These are phyloP conservation scores for Eulemur coronatus DNA, from an alignment of 2,797 vertebrate species.

Conservation along the genomic window DNA sequence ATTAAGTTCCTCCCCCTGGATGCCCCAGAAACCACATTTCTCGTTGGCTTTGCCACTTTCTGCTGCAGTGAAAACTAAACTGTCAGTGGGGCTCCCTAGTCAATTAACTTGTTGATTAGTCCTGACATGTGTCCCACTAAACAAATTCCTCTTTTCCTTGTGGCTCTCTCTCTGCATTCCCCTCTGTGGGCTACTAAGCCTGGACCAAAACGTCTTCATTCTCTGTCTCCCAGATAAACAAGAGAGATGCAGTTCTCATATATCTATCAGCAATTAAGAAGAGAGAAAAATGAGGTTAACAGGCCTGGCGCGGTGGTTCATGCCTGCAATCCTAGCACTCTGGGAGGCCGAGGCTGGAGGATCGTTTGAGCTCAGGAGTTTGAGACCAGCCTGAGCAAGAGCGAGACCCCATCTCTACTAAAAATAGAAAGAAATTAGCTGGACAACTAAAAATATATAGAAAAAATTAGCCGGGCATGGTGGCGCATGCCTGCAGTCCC, in stretches of 20 bases:
- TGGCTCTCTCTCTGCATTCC: background rate
- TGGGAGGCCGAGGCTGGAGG: no score
- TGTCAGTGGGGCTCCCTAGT: background rate
- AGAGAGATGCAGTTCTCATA: background rate
- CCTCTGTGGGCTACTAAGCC: background rate
- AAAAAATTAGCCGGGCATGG: no score
- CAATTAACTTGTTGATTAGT: background rate
- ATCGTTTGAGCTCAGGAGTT: no score
- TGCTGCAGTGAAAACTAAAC: background rate
- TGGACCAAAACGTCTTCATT: background rate
- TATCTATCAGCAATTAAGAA: background rate
- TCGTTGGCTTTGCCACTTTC: background rate
- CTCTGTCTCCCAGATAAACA: background rate
- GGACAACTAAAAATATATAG: no score
- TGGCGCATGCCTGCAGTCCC: no score
- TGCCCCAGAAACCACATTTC: background rate
- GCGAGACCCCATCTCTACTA: no score
- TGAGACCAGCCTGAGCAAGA: no score
- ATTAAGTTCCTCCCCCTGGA: background rate
- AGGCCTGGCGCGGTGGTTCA: no score
- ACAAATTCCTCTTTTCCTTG: background rate
- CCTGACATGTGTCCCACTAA: background rate
- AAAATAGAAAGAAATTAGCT: no score
- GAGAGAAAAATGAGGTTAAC: background rate
- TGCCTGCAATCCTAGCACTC: no score